These are phyloP conservation scores for Aphidius ervi DNA, from an alignment of 1,140 invertebrate species.

Conservation along the genomic window DNA sequence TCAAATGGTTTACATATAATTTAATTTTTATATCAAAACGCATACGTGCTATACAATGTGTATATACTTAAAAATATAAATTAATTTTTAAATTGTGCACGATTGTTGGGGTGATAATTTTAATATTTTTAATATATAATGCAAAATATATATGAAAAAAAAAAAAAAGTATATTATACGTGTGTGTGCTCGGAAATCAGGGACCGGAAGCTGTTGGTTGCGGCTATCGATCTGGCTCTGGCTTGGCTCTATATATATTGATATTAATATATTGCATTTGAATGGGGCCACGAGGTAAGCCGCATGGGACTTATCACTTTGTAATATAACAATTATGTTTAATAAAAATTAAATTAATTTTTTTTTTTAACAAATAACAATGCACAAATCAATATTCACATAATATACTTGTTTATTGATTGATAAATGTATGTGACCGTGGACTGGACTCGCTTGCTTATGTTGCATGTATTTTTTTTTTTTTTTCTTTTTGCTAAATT, in stretches of 20 bases:
- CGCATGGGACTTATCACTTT: constrained; percentile 25
- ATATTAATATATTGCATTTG: background rate
- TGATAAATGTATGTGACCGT: no score
- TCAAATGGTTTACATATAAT: no score
- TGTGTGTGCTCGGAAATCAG: constrained; percentile 25
- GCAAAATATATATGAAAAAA: no score
- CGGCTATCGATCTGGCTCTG: constrained; percentile 42
- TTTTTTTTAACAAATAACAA: background rate
- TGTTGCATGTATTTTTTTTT: background rate
- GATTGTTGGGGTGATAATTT: no score
- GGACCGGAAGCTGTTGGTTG: constrained; percentile 37
- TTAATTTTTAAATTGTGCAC: no score
- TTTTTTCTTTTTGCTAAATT: no score
- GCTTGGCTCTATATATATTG: constrained; percentile 4
- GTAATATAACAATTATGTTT: constrained; percentile 13
- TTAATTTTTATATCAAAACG: no score
- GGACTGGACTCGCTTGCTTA: background rate
- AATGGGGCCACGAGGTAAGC: constrained; percentile 46
- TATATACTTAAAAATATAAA: no score
- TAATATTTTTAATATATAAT: no score
- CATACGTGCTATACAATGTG: no score
- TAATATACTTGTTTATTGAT: no score
- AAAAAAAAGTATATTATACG: background rate
- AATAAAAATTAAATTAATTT: background rate
- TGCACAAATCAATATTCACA: background rate